These are phyloP conservation scores for Chaenocephalus aceratus DNA, from an alignment of 2,113 vertebrate species.

Conservation along the genomic window DNA sequence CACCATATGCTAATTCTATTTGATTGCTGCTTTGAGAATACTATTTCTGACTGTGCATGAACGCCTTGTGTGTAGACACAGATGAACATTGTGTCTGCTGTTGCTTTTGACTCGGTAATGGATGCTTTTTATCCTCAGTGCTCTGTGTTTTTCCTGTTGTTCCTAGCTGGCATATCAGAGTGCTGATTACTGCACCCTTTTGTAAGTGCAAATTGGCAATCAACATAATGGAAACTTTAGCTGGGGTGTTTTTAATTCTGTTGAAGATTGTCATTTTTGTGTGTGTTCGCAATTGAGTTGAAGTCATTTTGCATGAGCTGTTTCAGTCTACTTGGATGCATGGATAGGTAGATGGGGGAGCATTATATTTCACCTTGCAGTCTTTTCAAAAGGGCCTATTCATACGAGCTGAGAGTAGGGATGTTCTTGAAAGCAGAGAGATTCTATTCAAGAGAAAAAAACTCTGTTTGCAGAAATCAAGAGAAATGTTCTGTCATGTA, in stretches of 20 bases:
- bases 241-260: conserved; percentile 1
- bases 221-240: conserved; percentile 15
- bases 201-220: conserved; percentile 30
- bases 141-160: too few relatives aligned
- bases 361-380: conserved; percentile 66
- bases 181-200: conserved; percentile 7
- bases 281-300: background rate
- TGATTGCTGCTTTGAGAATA: too few relatives aligned
- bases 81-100: too few relatives aligned
- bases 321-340: background rate
- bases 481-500: conserved; percentile 44
- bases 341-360: conserved; percentile 4
- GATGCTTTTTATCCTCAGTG: too few relatives aligned
- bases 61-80: too few relatives aligned
- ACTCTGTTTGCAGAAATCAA: conserved; percentile 37
- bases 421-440: conserved; percentile 51
- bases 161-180: too few relatives aligned
- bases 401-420: conserved; percentile 47
- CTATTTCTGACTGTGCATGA: too few relatives aligned
- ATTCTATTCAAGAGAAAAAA: conserved; percentile 58
- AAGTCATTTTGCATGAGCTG: background rate
- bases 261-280: background rate
- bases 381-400: conserved; percentile 66
- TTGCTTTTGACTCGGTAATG: too few relatives aligned
- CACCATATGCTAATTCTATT: too few relatives aligned